These are phyloP conservation scores for Corythaixoides concolor DNA, from an alignment of 2,113 vertebrate genomes.

Conservation along the genomic window DNA sequence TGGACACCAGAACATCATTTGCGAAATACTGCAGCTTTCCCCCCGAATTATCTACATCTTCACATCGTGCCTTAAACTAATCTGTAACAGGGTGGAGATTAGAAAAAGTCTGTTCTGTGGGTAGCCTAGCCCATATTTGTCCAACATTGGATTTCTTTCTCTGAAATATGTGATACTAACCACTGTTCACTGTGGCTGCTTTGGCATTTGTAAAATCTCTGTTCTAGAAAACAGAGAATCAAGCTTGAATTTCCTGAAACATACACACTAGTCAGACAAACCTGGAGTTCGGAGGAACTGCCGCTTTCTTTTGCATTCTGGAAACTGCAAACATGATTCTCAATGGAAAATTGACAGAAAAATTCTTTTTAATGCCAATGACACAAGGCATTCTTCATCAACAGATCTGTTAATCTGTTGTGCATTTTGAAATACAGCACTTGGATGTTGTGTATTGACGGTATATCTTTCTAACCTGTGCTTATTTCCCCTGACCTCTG, in stretches of 20 bases:
- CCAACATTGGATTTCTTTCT: background rate
- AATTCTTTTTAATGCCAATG: background rate
- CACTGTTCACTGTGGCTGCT: background rate
- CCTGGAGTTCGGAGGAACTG: background rate
- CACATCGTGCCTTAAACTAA: background rate
- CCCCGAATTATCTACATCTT: background rate
- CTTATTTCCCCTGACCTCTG: background rate
- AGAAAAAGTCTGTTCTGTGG: background rate
- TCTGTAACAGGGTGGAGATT: background rate
- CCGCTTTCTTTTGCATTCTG: background rate
- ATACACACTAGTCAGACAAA: background rate
- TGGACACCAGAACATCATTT: background rate
- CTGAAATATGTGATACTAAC: conserved; percentile 1
- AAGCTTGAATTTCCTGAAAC: background rate
- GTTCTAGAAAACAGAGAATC: background rate
- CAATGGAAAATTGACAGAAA: background rate
- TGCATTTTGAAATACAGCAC: background rate
- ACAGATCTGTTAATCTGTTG: background rate
- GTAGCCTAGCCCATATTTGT: background rate
- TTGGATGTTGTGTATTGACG: background rate
- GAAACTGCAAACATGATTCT: background rate
- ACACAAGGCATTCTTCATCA: background rate
- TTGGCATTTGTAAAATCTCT: background rate
- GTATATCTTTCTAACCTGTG: background rate
- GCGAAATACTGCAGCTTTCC: background rate